Conservation (phyloP, 1,140 invertebrate species). For the Berghia stephanieae region DNA sequence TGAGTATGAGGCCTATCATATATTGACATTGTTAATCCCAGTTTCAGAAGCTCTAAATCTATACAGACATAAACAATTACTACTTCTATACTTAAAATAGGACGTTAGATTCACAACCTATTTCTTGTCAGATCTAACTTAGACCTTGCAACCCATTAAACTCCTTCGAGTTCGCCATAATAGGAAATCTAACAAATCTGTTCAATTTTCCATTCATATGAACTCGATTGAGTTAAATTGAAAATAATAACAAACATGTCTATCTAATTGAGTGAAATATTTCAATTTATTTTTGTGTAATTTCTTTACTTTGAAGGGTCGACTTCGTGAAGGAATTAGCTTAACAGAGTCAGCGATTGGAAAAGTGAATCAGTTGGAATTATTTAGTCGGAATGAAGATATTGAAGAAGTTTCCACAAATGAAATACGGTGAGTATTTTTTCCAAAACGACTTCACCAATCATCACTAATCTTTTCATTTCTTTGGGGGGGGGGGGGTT, state of each 20-base stretch:
- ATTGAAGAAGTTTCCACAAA: conserved; percentile 87
- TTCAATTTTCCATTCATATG: background rate
- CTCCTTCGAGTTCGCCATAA: background rate
- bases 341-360: conserved; percentile 46
- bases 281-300: background rate
- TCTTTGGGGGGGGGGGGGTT: too few species aligned
- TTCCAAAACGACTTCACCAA: too few species aligned
- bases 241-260: background rate
- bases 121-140: too few species aligned
- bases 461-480: too few species aligned
- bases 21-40: too few species aligned
- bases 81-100: too few species aligned
- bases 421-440: too few species aligned
- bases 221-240: background rate
- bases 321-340: background rate
- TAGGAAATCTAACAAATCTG: background rate
- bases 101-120: too few species aligned
- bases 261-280: background rate
- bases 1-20: too few species aligned
- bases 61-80: too few species aligned
- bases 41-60: too few species aligned
- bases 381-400: conserved; percentile 89
- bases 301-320: background rate
- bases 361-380: conserved; percentile 60
- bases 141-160: too few species aligned